Conservation (phyloP, 2,113 vertebrate species). For the Stictonetta naevosa region DNA sequence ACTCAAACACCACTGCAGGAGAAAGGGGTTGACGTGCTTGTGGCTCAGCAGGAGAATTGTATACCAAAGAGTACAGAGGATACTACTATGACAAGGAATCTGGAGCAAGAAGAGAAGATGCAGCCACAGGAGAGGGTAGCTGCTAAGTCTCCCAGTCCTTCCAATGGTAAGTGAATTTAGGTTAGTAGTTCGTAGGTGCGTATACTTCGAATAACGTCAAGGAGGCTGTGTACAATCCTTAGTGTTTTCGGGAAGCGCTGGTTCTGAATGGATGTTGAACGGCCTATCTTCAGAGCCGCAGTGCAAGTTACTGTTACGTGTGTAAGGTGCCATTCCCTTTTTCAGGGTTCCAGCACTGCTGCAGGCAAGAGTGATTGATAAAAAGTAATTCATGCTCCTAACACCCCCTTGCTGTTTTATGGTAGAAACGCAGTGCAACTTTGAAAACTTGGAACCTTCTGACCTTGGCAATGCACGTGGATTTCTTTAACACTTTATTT, state of each 20-base stretch:
- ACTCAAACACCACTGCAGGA: neutral
- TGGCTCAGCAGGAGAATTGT: neutral
- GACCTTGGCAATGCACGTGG: neutral
- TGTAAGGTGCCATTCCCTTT: neutral
- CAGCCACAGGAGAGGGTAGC: conserved; percentile 38
- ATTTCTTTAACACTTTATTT: neutral
- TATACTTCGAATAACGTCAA: neutral
- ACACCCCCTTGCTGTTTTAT: neutral
- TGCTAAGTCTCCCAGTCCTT: conserved; percentile 77
- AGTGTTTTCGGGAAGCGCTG: neutral
- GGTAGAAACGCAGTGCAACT: neutral
- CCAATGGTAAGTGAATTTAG: conserved; percentile 82
- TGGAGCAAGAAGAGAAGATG: conserved; percentile 21
- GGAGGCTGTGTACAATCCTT: neutral
- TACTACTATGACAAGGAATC: neutral
- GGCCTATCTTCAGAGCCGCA: neutral
- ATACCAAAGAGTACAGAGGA: neutral
- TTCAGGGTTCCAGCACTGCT: neutral
- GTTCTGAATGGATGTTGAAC: neutral
- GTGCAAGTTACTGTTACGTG: fast-evolving
- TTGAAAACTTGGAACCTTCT: neutral
- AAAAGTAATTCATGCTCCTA: neutral
- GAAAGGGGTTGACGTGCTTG: neutral
- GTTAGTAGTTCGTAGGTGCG: neutral
- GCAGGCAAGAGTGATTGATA: neutral